Evolutionary conservation across 2,797 vertebrate species (phyloP).

Genomic region (Acrossocheilus wenchowensis): DNA sequence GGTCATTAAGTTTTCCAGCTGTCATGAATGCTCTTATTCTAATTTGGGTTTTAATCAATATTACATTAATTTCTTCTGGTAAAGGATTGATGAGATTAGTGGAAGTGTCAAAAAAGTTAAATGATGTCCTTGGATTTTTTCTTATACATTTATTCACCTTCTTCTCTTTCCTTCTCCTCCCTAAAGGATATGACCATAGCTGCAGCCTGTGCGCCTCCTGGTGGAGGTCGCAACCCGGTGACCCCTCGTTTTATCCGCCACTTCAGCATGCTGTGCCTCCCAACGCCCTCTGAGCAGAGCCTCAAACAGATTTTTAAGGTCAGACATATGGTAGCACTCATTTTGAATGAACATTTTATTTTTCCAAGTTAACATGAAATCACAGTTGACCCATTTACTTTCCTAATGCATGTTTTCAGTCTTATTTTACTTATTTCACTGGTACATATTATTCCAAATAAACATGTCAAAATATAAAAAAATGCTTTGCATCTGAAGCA

Average conservation of each 20-base stretch:
- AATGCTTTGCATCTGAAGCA: slow-evolving; percentile 1
- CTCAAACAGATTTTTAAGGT: slow-evolving; percentile 89
- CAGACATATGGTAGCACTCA: slow-evolving; percentile 31
- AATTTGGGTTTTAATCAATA: slow-evolving; percentile 41
- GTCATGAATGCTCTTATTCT: slow-evolving; percentile 25
- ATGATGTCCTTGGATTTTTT: slow-evolving; percentile 22
- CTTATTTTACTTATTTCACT: background rate
- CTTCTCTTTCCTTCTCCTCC: background rate
- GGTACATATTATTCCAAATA: background rate
- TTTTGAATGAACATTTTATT: background rate
- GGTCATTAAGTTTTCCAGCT: slow-evolving; percentile 27
- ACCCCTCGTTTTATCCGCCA: slow-evolving; percentile 85
- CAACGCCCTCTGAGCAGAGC: slow-evolving; percentile 84
- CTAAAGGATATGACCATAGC: slow-evolving; percentile 83
- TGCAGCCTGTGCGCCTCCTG: slow-evolving; percentile 85
- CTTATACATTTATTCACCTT: slow-evolving; percentile 28
- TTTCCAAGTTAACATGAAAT: slow-evolving; percentile 26
- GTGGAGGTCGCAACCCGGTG: slow-evolving; percentile 87
- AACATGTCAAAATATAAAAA: background rate
- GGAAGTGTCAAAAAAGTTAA: slow-evolving; percentile 27
- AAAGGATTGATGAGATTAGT: slow-evolving; percentile 21
- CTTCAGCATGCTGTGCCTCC: slow-evolving; percentile 87
- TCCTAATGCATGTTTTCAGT: background rate
- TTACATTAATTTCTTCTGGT: slow-evolving; percentile 23
- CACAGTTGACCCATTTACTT: slow-evolving; percentile 2